phyloP scores from a whole-genome alignment of 2,113 vertebrate genomes.

The Tenrec ecaudatus region DNA sequence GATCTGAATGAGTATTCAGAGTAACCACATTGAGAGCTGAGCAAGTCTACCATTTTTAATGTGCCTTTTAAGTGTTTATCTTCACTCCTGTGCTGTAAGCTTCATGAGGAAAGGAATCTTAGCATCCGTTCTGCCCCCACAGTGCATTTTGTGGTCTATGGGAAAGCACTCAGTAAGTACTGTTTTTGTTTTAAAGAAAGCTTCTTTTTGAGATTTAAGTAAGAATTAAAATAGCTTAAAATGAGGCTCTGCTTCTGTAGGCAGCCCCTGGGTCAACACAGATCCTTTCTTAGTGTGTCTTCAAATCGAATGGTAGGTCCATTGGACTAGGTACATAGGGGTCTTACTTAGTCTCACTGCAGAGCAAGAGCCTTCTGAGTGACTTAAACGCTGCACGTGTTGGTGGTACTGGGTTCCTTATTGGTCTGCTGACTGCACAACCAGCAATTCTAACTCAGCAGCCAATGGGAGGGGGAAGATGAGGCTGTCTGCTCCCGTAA shows the following conservation, averaged over 20 bases:
- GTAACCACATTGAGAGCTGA: not conserved
- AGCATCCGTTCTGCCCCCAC: conserved; percentile 3
- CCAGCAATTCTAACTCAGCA: not conserved
- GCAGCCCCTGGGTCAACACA: no score
- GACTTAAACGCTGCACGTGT: not conserved
- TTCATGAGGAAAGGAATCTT: not conserved
- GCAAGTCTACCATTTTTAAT: not conserved
- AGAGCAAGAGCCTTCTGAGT: not conserved
- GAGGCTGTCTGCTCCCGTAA: no score
- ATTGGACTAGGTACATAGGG: not conserved
- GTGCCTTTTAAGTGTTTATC: not conserved
- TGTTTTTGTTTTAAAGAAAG: conserved; percentile 26
- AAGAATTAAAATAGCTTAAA: conserved; percentile 38
- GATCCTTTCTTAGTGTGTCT: not conserved
- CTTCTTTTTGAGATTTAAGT: conserved; percentile 40
- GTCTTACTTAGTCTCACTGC: not conserved
- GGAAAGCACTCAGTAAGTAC: not conserved
- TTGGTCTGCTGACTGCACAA: no score
- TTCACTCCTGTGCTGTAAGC: not conserved
- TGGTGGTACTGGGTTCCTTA: no score
- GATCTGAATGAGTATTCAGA: not conserved
- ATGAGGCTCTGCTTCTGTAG: not conserved
- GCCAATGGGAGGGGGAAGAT: no score
- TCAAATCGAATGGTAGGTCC: not conserved
- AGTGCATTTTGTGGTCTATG: not conserved